phyloP scores from a whole-genome alignment of 2,888 invertebrate genomes.

The Saturnia japonica region DNA sequence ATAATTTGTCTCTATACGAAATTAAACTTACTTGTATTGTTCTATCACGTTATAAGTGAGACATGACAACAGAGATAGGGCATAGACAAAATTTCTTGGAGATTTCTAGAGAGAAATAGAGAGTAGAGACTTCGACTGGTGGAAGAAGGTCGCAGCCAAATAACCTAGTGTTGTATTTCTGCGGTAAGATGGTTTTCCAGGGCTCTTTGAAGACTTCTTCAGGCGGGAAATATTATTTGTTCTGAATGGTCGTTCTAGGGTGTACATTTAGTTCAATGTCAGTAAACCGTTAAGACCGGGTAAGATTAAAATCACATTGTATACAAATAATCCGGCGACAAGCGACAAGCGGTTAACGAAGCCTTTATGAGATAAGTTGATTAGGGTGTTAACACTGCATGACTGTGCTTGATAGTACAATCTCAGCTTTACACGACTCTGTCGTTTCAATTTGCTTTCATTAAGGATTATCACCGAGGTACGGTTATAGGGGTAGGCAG shows the following conservation, averaged over 20 bases:
- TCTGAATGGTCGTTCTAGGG: background rate
- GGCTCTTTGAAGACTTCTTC: no score
- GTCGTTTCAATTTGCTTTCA: conserved; percentile 11
- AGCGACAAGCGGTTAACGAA: conserved; percentile 10
- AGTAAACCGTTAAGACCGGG: background rate
- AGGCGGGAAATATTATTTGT: no score
- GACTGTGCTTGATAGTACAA: conserved; percentile 1
- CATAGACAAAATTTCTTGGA: no score
- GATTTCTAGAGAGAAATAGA: no score
- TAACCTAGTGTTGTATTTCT: no score
- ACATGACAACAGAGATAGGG: no score
- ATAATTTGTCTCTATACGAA: no score
- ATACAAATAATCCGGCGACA: conserved; percentile 2
- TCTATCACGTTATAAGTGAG: no score
- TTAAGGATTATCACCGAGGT: conserved; percentile 3
- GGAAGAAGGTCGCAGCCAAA: no score
- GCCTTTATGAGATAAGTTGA: background rate
- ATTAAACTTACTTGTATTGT: no score
- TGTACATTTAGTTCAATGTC: background rate
- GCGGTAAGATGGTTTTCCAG: no score
- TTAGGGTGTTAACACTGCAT: conserved; percentile 2
- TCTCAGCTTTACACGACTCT: background rate
- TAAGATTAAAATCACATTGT: background rate
- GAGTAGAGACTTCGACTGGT: no score
- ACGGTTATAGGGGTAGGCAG: conserved; percentile 14